Evolutionary conservation across 2,888 invertebrate species (phyloP).

Genomic region (Criorhina ranunculi): DNA sequence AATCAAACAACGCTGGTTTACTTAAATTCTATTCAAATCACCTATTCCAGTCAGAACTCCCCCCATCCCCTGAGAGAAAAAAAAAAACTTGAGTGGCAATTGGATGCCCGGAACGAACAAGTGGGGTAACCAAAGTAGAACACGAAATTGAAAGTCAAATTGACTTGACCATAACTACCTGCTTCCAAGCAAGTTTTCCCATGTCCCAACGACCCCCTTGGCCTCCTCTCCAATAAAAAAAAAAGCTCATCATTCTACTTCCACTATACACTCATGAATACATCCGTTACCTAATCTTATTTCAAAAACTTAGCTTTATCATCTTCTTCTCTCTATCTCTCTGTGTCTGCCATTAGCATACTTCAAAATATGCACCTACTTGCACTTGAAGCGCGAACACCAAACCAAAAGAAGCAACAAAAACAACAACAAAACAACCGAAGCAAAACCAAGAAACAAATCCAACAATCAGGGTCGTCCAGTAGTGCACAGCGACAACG

Average conservation of each 20-base stretch:
- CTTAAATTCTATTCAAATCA: not conserved
- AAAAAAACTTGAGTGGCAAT: constrained; percentile 1
- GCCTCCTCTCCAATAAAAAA: not conserved
- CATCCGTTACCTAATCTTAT: constrained; percentile 64
- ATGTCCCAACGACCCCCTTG: not conserved
- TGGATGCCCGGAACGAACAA: not conserved
- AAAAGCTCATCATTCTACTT: constrained; percentile 30
- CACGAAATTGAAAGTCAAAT: constrained; percentile 57
- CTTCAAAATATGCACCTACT: constrained; percentile 53
- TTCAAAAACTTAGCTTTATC: constrained; percentile 37
- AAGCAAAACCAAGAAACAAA: too few relatives aligned
- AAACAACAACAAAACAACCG: not conserved
- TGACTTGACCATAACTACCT: constrained; percentile 29
- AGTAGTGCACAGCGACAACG: not conserved
- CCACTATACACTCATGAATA: constrained; percentile 33
- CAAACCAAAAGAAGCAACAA: constrained; percentile 8
- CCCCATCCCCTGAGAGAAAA: not conserved
- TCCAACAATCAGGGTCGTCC: constrained; percentile 48
- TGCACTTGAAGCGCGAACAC: constrained; percentile 56
- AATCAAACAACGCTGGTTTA: not conserved
- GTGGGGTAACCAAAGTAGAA: constrained; percentile 26
- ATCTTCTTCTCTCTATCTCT: not conserved
- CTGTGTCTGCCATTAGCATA: constrained; percentile 40
- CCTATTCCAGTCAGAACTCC: not conserved
- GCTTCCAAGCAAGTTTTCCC: not conserved